phyloP scores from a whole-genome alignment of 2,888 invertebrate species.

The Nemoura dubitans region DNA sequence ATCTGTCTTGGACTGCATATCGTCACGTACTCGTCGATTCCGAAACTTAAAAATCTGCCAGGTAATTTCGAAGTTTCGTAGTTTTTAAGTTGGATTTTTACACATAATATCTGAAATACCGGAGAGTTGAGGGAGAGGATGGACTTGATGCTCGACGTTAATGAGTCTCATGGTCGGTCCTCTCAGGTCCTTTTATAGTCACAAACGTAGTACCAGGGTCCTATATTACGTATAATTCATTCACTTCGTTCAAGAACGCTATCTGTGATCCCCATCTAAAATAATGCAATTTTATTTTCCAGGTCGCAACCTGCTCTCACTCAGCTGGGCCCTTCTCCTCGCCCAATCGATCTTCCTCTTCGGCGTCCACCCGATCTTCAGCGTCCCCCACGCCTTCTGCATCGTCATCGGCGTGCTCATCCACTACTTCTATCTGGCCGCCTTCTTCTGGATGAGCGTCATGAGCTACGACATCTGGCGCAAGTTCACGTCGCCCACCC shows the following conservation, averaged over 20 bases:
- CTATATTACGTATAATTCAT: no score
- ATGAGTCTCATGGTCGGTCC: no score
- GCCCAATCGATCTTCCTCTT: slow-evolving; percentile 56
- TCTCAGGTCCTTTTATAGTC: no score
- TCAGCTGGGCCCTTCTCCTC: slow-evolving; percentile 58
- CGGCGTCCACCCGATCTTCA: slow-evolving; percentile 39
- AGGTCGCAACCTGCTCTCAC: slow-evolving; percentile 59
- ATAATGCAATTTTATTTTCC: no score
- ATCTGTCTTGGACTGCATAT: slow-evolving; percentile 57
- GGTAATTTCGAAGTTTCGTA: no score
- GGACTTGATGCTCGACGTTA: no score
- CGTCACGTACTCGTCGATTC: slow-evolving; percentile 55
- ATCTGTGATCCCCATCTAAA: no score
- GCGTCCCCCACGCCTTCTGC: slow-evolving; percentile 43
- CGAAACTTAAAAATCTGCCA: slow-evolving; percentile 58
- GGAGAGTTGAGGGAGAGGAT: no score
- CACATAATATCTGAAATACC: no score
- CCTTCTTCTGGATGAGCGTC: slow-evolving; percentile 62
- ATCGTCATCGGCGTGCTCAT: slow-evolving; percentile 55
- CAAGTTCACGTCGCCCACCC: slow-evolving; percentile 56
- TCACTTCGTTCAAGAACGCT: no score
- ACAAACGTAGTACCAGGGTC: no score
- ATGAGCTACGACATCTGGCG: slow-evolving; percentile 61
- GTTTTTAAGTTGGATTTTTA: no score
- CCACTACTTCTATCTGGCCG: slow-evolving; percentile 60